These are phyloP conservation scores for Anthoptus insignis DNA, from an alignment of 2,888 invertebrate species.

Conservation along the genomic window DNA sequence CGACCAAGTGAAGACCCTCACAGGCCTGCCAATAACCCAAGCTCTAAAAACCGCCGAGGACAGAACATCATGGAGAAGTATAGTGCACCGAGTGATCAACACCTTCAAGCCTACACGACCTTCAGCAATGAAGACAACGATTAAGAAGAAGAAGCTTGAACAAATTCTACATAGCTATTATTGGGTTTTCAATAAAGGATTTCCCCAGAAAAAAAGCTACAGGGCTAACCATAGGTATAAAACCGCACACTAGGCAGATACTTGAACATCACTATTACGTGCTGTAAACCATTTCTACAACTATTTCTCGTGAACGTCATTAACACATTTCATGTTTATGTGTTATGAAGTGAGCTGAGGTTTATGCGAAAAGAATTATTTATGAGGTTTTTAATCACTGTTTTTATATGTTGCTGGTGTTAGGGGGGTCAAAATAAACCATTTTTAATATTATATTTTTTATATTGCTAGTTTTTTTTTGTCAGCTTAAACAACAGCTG, in stretches of 20 bases:
- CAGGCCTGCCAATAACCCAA: too few species aligned
- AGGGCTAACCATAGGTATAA: too few species aligned
- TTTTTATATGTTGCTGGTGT: neutral
- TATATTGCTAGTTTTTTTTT: too few species aligned
- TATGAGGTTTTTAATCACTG: neutral
- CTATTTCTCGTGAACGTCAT: constrained; percentile 5
- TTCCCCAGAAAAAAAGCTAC: too few species aligned
- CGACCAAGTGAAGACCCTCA: too few species aligned
- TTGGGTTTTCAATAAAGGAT: too few species aligned
- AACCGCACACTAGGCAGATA: too few species aligned
- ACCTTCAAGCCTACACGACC: neutral
- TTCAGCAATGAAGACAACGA: neutral
- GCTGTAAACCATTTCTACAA: constrained; percentile 5
- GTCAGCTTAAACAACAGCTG: too few species aligned
- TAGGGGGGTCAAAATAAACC: too few species aligned
- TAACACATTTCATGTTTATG: constrained; percentile 20
- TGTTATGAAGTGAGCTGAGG: constrained; percentile 23
- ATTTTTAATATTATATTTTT: too few species aligned
- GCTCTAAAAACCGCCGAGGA: neutral
- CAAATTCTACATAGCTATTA: too few species aligned
- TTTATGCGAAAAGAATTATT: constrained; percentile 21
- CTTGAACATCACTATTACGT: neutral
- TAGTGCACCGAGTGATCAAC: neutral
- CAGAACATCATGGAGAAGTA: neutral
- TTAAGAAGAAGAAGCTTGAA: neutral